These are phyloP conservation scores for Rutilus rutilus DNA, from an alignment of 2,113 vertebrate species.

Conservation along the genomic window DNA sequence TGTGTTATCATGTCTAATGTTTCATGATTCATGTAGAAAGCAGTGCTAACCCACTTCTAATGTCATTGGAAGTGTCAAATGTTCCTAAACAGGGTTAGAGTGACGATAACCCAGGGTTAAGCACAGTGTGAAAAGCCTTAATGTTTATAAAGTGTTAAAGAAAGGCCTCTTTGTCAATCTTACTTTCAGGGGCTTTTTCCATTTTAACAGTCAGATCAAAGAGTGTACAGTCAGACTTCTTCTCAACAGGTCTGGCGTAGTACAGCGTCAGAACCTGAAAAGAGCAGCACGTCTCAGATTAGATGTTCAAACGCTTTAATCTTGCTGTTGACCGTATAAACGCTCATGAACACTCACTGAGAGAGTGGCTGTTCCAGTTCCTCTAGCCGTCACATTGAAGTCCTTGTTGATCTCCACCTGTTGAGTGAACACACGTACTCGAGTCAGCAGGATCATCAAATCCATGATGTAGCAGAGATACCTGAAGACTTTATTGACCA, in stretches of 20 bases:
- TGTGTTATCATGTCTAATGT: too few relatives aligned
- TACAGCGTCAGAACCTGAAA: constrained; percentile 80
- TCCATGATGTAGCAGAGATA: background rate
- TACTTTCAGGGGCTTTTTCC: background rate
- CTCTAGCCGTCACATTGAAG: constrained; percentile 75
- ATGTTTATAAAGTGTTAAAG: background rate
- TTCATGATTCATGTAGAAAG: too few relatives aligned
- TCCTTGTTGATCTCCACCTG: constrained; percentile 71
- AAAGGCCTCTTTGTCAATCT: background rate
- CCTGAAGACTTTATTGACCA: background rate
- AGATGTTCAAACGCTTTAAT: background rate
- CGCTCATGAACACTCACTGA: constrained; percentile 65
- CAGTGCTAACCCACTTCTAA: too few relatives aligned
- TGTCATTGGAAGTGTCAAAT: too few relatives aligned
- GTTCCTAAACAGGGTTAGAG: too few relatives aligned
- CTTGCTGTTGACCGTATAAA: background rate
- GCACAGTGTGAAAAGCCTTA: too few relatives aligned
- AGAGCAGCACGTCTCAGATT: background rate
- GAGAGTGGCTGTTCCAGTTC: constrained; percentile 77
- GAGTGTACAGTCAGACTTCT: constrained; percentile 71
- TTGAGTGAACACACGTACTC: background rate
- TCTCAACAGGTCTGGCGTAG: constrained; percentile 73
- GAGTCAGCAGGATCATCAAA: background rate
- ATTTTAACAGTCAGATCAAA: constrained; percentile 73
- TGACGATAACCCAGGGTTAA: too few relatives aligned